A percentile compares a stretch with the other conserved stretches of the same genome.
phyloP scores from a whole-genome alignment of 2,797 vertebrate species.

The Microhierax caerulescens region DNA sequence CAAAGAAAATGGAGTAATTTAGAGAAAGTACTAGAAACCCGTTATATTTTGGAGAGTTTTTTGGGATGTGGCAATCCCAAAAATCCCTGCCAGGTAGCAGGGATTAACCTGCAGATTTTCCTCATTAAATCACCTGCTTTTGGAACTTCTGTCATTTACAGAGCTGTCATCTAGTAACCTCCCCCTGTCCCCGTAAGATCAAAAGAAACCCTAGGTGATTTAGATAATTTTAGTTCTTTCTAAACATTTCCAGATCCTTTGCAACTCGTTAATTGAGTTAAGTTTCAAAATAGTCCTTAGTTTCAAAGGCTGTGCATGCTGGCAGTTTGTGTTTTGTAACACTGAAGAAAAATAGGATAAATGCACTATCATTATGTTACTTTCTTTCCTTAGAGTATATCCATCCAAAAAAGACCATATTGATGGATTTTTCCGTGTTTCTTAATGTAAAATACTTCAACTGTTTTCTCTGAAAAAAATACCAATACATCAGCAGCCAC shows the following conservation, averaged over 20 bases:
- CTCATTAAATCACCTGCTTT: not conserved
- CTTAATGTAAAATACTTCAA: not conserved
- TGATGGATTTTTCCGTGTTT: not conserved
- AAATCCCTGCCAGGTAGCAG: not conserved
- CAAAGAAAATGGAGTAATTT: not conserved
- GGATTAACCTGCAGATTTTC: not conserved
- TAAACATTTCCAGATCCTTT: not conserved
- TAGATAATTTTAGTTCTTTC: not conserved
- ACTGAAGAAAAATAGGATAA: not conserved
- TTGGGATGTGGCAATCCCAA: not conserved
- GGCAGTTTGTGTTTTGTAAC: not conserved
- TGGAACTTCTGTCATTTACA: not conserved
- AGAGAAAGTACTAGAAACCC: not conserved
- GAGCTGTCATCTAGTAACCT: not conserved
- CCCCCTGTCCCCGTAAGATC: not conserved
- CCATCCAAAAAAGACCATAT: not conserved
- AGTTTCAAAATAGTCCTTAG: not conserved
- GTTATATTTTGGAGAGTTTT: not conserved
- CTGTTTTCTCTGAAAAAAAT: not conserved
- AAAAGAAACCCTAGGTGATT: not conserved
- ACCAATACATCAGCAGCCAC: not conserved
- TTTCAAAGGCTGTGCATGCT: not conserved
- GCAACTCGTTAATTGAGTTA: not conserved
- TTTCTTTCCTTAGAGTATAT: not conserved
- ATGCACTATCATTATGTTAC: not conserved